These are phyloP conservation scores for Euplexia lucipara DNA, from an alignment of 2,888 invertebrate species.

Conservation along the genomic window DNA sequence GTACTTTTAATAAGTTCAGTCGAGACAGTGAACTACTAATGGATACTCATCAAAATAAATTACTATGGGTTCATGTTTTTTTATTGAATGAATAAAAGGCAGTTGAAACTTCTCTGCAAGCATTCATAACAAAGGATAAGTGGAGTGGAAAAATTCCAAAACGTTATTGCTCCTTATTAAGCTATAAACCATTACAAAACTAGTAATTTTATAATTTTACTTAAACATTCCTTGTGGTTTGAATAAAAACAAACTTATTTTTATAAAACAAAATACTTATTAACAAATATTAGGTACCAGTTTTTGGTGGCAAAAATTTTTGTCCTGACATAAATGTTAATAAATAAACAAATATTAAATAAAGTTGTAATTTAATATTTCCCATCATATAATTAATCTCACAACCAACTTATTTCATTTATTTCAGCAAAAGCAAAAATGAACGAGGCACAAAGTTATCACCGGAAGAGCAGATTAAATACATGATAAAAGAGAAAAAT, in stretches of 20 bases:
- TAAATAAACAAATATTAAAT: too few species aligned
- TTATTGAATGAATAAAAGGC: not conserved
- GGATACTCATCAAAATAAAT: not conserved
- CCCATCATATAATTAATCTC: too few species aligned
- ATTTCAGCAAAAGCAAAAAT: conserved; percentile 72
- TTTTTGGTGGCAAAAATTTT: too few species aligned
- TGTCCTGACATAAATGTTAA: too few species aligned
- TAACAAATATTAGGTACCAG: too few species aligned
- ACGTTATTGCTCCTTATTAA: conserved; percentile 8
- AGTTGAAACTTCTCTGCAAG: not conserved
- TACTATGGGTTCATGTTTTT: not conserved
- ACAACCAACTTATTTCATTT: not conserved
- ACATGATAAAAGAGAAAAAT: conserved; percentile 94
- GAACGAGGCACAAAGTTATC: conserved; percentile 72
- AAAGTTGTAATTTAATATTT: not conserved
- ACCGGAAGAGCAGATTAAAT: conserved; percentile 94
- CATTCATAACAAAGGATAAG: not conserved
- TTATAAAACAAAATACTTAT: too few species aligned
- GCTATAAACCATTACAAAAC: not conserved
- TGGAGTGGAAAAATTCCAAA: not conserved
- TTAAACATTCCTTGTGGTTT: not conserved
- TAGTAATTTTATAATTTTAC: not conserved
- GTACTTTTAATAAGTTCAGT: not conserved
- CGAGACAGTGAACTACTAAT: not conserved
- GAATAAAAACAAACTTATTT: too few species aligned